These are phyloP conservation scores for Phaedon cochleariae DNA, from an alignment of 2,888 invertebrate species.

Conservation along the genomic window DNA sequence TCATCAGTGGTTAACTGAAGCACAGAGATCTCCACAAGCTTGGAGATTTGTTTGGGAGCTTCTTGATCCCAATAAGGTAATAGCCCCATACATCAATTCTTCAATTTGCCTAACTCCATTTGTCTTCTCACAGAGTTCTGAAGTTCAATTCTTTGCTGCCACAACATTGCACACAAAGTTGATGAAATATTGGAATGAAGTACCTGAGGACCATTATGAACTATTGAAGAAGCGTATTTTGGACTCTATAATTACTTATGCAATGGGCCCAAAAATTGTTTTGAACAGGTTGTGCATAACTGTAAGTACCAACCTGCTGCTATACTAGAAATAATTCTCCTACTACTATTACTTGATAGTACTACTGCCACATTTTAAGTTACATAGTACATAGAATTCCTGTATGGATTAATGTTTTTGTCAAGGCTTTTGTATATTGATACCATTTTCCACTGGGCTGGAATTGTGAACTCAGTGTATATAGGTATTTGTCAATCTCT, in stretches of 20 bases:
- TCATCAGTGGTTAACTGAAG: conserved; percentile 86
- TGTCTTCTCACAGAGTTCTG: conserved; percentile 72
- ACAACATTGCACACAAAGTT: conserved; percentile 90
- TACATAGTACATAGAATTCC: too few relatives aligned
- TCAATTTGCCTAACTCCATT: neutral
- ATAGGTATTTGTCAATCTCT: too few relatives aligned
- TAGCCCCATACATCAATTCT: neutral
- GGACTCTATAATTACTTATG: conserved; percentile 78
- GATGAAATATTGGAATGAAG: conserved; percentile 86
- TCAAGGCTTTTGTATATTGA: too few relatives aligned
- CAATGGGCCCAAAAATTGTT: conserved; percentile 85
- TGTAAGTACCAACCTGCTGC: conserved; percentile 66
- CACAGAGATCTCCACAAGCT: conserved; percentile 86
- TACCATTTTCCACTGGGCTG: too few relatives aligned
- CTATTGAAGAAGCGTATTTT: conserved; percentile 80
- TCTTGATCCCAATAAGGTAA: conserved; percentile 81
- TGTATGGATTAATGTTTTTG: too few relatives aligned
- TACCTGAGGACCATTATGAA: conserved; percentile 81
- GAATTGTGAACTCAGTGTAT: too few relatives aligned
- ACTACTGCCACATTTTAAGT: too few relatives aligned
- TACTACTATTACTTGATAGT: too few relatives aligned
- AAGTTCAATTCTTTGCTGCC: conserved; percentile 94
- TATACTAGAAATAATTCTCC: too few relatives aligned
- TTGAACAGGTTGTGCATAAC: conserved; percentile 87
- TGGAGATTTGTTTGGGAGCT: conserved; percentile 95